Base-by-base conservation (phyloP, 2,113 vertebrate species). In the Zosterops lateralis region DNA sequence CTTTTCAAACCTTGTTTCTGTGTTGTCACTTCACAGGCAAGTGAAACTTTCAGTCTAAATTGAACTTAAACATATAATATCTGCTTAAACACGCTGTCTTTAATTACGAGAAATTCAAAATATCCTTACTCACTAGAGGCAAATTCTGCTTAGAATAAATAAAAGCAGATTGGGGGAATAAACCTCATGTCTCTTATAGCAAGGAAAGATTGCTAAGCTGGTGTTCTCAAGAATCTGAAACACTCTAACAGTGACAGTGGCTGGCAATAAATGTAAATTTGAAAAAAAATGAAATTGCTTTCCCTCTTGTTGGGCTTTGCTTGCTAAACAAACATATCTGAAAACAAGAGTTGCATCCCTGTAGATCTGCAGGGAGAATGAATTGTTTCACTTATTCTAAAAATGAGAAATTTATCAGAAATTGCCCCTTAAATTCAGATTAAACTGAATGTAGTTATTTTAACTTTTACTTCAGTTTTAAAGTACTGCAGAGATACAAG, bases 221-320 rank as follows among this genome's bases (percentile, higher is more conserved):
- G 25, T 87, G 29, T 78, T 90, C 31, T 61, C 44, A 74, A 66
- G 34, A 72, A 90, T 74, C 36, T 61, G 11, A 71, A 90, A 61
- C 54, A 90, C 75, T 80, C 44, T 84, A 70, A 89, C n/a, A 66
- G 38, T 95, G 82, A 84, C 58, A 87, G 54, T 2, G 19, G 26
- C 44, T 95, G 51, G 65, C 84, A 96, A 95, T 90, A 96, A 93
- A 88, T 34, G 29, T 71, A 88, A 85, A 94, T 92, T 87, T 95
- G 76, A 79, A 91, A 96, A 94, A 42, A 95, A 92, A 93, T 94
- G 82, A 72, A 67, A 31, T 90, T 66, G 34, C 48, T 72, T 85
- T 60, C 61, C 36, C 21, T 84, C 58, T 71, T 78, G 17, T 38
- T 73, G 31, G 36, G 20, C 40, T 87, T 94, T 75, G n/a, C 10